Conservation (phyloP, 2,888 invertebrate species). For the Agrotis clavis region DNA sequence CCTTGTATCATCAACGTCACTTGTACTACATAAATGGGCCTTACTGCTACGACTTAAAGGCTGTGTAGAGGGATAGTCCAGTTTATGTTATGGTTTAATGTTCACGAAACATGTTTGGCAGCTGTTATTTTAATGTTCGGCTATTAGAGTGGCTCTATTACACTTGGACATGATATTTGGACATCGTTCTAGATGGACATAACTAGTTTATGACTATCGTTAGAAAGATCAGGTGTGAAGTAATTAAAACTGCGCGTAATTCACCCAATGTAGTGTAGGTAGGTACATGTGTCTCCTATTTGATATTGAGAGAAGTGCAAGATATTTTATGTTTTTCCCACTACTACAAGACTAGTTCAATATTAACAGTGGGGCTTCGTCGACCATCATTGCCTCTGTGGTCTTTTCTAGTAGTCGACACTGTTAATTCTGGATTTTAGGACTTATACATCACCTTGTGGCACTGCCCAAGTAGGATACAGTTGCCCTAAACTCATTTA, state of each 20-base stretch:
- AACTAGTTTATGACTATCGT: background rate
- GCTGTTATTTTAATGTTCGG: slow-evolving; percentile 23
- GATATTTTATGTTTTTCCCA: too few relatives aligned
- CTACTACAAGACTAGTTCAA: background rate
- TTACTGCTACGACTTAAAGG: background rate
- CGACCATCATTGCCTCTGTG: too few relatives aligned
- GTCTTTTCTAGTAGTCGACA: too few relatives aligned
- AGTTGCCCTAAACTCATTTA: too few relatives aligned
- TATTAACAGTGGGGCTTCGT: too few relatives aligned
- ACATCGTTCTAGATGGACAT: slow-evolving; percentile 1
- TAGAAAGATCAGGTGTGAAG: background rate
- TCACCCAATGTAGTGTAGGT: background rate
- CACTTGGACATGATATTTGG: slow-evolving; percentile 26
- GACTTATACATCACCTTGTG: too few relatives aligned
- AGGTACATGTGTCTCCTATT: too few relatives aligned
- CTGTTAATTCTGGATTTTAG: too few relatives aligned
- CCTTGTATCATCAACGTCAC: slow-evolving; percentile 40
- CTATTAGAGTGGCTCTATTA: slow-evolving; percentile 14
- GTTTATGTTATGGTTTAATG: slow-evolving; percentile 33
- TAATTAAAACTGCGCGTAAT: background rate
- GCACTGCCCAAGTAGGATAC: too few relatives aligned
- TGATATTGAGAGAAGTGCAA: too few relatives aligned
- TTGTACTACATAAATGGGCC: slow-evolving; percentile 1
- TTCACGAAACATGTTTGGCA: slow-evolving; percentile 37
- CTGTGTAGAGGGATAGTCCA: too few relatives aligned